phyloP scores from a whole-genome alignment of 1,140 invertebrate genomes.

The Acromyrmex charruanus region DNA sequence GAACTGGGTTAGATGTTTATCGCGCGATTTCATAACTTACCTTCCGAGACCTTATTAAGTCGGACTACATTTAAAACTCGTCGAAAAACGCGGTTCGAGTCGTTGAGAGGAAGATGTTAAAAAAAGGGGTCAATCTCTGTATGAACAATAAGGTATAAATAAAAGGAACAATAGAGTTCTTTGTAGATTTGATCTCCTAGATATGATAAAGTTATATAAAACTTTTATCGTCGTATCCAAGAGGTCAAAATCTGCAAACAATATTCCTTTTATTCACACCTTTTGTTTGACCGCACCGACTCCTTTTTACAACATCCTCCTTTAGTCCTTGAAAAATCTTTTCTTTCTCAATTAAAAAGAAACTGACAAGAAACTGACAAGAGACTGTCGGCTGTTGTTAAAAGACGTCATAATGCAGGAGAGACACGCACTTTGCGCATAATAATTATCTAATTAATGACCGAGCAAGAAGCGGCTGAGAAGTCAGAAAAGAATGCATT shows the following conservation, averaged over 20 bases:
- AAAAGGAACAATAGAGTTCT: too few species aligned
- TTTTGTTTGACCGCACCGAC: too few species aligned
- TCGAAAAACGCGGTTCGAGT: background rate
- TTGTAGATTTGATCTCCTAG: too few species aligned
- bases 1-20: slow-evolving; percentile 33
- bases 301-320: too few species aligned
- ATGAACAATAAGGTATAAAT: too few species aligned
- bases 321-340: background rate
- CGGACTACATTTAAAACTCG: background rate
- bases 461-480: background rate
- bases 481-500: background rate
- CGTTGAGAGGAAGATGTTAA: background rate
- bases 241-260: too few species aligned
- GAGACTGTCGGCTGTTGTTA: background rate
- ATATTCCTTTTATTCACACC: too few species aligned
- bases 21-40: background rate
- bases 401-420: background rate
- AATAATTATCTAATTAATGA: background rate
- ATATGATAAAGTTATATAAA: too few species aligned
- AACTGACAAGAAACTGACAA: background rate
- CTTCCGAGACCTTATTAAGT: background rate
- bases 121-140: too few species aligned
- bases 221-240: too few species aligned
- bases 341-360: background rate
- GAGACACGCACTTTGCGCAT: background rate